A percentile compares a stretch with the other conserved stretches of the same genome.
These are phyloP conservation scores for Montipora cactus DNA, from an alignment of 64 coral and sea anemone species.

Conservation along the genomic window DNA sequence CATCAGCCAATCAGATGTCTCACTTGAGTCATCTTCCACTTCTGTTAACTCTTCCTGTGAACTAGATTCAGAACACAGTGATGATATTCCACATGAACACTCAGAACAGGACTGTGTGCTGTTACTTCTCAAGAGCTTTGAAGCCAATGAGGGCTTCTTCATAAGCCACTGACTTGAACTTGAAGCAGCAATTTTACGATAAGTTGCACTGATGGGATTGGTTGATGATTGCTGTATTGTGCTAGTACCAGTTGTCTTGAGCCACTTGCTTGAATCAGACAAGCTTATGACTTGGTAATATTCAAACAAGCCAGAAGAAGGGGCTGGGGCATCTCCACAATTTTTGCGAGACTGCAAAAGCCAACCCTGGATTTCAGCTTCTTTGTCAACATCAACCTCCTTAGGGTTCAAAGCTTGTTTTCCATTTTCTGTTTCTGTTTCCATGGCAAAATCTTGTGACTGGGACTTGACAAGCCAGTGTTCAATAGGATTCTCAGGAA, in stretches of 20 bases:
- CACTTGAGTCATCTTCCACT: slow-evolving; percentile 38
- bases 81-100: slow-evolving; percentile 28
- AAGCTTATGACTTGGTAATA: slow-evolving; percentile 66
- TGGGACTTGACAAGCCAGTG: slow-evolving; percentile 58
- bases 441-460: background rate
- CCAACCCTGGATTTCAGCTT: background rate
- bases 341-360: background rate
- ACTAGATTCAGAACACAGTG: background rate
- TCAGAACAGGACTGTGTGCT: slow-evolving; percentile 43
- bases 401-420: background rate
- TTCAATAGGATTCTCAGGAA: slow-evolving; percentile 30
- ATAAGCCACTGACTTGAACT: slow-evolving; percentile 74
- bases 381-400: background rate
- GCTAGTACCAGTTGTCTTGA: slow-evolving; percentile 21
- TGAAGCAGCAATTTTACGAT: slow-evolving; percentile 62
- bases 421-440: background rate
- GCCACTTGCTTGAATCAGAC: slow-evolving; percentile 67
- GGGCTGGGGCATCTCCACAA: background rate
- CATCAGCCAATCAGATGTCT: slow-evolving; percentile 67
- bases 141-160: background rate
- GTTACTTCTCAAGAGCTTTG: slow-evolving; percentile 1
- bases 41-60: background rate
- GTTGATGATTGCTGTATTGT: slow-evolving; percentile 33
- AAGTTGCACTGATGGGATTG: slow-evolving; percentile 57
- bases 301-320: background rate